Percentiles rank a stretch among this genome's conserved stretches.
These are phyloP conservation scores for Martes flavigula DNA, from an alignment of 2,797 vertebrate species.

Conservation along the genomic window DNA sequence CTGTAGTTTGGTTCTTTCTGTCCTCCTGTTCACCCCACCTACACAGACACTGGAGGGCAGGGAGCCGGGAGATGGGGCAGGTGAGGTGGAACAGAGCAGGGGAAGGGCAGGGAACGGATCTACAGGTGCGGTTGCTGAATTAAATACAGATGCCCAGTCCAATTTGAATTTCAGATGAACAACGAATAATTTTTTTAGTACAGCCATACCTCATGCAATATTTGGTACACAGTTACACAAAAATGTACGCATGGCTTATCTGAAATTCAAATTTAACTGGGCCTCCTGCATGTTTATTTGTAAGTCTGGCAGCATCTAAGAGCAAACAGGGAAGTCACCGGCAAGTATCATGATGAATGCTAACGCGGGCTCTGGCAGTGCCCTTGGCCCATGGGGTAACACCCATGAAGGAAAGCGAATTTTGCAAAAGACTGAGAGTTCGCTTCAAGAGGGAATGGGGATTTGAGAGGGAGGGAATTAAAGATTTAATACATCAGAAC, in stretches of 20 bases:
- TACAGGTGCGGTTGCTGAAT: accelerated
- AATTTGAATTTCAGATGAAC: neutral
- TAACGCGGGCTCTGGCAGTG: accelerated
- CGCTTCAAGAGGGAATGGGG: neutral
- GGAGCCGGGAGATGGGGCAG: accelerated
- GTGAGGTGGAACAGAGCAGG: accelerated
- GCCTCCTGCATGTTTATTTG: neutral
- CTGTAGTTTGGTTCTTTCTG: neutral
- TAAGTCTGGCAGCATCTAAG: neutral
- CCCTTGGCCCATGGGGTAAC: neutral
- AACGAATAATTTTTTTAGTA: neutral
- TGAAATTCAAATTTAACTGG: neutral
- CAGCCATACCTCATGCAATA: neutral
- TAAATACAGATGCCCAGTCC: neutral
- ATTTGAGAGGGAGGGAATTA: neutral
- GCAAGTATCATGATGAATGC: accelerated
- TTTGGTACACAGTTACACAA: neutral
- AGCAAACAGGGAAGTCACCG: no score
- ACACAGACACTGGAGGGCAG: neutral
- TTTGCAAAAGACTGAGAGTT: neutral
- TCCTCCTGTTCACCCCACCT: no score
- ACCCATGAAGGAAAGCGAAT: neutral
- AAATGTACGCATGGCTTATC: neutral
- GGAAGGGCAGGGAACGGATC: neutral
- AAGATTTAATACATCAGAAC: neutral